Percentiles rank a stretch among this genome's conserved stretches.
These are phyloP conservation scores for Chiloscyllium punctatum DNA, from an alignment of 2,797 vertebrate species.

Conservation along the genomic window DNA sequence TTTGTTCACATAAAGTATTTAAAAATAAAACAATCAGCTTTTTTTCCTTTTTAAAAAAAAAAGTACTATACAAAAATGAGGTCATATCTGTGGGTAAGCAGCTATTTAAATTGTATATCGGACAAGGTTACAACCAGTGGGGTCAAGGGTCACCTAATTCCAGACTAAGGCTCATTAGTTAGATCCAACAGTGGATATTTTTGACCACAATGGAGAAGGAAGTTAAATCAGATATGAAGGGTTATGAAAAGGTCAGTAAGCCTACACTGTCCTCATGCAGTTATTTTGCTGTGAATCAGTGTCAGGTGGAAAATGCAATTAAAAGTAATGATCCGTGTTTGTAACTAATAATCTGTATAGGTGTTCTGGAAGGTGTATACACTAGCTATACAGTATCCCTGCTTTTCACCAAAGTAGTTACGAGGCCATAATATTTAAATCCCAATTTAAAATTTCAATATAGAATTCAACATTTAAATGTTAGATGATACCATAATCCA, in stretches of 20 bases:
- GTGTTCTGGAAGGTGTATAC: not conserved
- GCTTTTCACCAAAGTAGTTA: not conserved
- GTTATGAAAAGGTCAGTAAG: not conserved
- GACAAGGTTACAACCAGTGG: conserved; percentile 30
- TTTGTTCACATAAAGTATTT: conserved; percentile 37
- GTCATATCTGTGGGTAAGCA: conserved; percentile 31
- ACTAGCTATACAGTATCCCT: not conserved
- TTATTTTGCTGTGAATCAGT: not conserved
- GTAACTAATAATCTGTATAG: not conserved
- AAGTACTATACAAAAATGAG: conserved; percentile 37
- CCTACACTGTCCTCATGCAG: not conserved
- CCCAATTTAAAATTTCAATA: not conserved
- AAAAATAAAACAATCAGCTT: conserved; percentile 31
- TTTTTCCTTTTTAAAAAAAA: conserved; percentile 32
- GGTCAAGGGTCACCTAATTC: conserved; percentile 35
- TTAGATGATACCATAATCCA: not conserved
- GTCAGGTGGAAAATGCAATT: not conserved
- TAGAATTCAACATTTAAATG: not conserved
- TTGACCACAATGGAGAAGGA: not conserved
- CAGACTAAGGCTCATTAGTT: not conserved
- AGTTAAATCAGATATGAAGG: not conserved
- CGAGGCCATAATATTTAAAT: not conserved
- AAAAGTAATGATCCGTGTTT: not conserved
- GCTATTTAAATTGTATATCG: not conserved
- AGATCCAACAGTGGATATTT: conserved; percentile 23